Evolutionary conservation across 2,113 vertebrate species (phyloP).

Genomic region (human (Homo sapiens)): GRCh38 chr4:40821501-40822000

Average conservation of each 20-base stretch:
- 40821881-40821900: conserved; percentile 98
- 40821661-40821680: neutral
- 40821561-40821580: neutral
- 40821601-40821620: neutral
- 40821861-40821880: conserved; percentile 94
- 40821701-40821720: rapidly evolving
- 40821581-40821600: neutral
- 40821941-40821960: conserved; percentile 97
- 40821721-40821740: neutral
- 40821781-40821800: neutral
- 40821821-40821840: too few relatives aligned
- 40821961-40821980: conserved; percentile 98
- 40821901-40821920: conserved; percentile 94
- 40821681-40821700: neutral
- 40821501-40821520: neutral
- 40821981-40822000: conserved; percentile 96
- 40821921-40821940: conserved; percentile 98
- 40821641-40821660: too few relatives aligned
- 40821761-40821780: neutral
- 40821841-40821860: rapidly evolving
- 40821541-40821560: neutral
- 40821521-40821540: neutral
- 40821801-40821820: rapidly evolving
- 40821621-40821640: neutral
- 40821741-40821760: neutral